Percentiles rank a stretch among this genome's conserved stretches.
These are phyloP conservation scores for Zaprionus tsacasi DNA, from an alignment of 1,140 invertebrate genomes.

Conservation along the genomic window DNA sequence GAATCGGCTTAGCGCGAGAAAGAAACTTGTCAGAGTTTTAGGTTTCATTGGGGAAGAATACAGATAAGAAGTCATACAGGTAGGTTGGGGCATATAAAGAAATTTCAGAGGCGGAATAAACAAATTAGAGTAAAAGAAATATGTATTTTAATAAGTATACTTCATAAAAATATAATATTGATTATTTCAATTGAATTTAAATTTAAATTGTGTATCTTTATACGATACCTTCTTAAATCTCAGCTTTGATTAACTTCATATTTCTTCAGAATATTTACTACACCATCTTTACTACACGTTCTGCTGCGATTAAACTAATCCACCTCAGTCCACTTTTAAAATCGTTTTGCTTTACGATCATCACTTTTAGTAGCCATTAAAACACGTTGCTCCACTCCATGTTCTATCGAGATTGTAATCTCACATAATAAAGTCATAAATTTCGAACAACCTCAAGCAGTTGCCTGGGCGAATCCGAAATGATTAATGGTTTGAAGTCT, in stretches of 20 bases:
- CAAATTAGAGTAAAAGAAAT: too few relatives aligned
- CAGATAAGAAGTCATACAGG: too few relatives aligned
- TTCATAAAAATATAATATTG: neutral
- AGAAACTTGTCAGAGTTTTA: neutral
- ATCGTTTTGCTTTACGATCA: constrained; percentile 4
- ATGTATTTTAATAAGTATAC: too few relatives aligned
- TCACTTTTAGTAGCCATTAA: constrained; percentile 1
- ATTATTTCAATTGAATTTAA: neutral
- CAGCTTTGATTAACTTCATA: neutral
- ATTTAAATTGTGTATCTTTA: too few relatives aligned
- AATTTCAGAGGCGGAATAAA: too few relatives aligned
- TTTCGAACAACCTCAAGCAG: neutral
- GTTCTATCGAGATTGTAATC: constrained; percentile 18
- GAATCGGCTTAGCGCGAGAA: neutral
- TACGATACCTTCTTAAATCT: neutral
- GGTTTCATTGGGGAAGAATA: neutral
- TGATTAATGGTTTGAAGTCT: constrained; percentile 57
- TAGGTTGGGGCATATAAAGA: neutral
- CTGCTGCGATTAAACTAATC: neutral
- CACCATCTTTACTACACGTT: too few relatives aligned
- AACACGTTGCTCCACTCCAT: neutral
- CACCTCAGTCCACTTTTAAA: too few relatives aligned
- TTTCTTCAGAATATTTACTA: neutral
- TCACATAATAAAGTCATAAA: constrained; percentile 40
- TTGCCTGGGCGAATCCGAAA: constrained; percentile 24